Evolutionary conservation across 2,113 vertebrate genomes (phyloP).

Genomic region (Pangasianodon hypophthalmus): DNA sequence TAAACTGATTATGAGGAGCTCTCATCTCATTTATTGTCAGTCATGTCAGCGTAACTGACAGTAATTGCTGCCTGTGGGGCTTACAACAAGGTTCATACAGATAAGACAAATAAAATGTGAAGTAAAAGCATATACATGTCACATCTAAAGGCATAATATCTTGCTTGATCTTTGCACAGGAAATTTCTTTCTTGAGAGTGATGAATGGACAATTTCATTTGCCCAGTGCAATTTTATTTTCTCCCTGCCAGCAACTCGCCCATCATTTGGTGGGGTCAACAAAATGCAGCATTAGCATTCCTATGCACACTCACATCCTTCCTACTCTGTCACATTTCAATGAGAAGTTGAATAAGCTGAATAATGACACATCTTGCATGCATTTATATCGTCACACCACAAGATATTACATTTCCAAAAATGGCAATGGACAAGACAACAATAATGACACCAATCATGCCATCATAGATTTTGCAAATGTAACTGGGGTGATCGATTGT

Average conservation of each 20-base stretch:
- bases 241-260: background rate
- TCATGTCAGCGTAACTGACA: background rate
- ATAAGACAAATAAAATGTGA: background rate
- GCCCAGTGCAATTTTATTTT: background rate
- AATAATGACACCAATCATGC: background rate
- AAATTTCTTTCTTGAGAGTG: background rate
- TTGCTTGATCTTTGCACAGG: background rate
- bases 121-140: background rate
- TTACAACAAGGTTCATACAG: background rate
- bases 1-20: background rate
- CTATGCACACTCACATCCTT: background rate
- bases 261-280: background rate
- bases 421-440: background rate
- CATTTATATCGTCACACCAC: background rate
- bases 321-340: background rate
- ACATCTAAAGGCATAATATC: background rate
- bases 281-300: conserved; percentile 7
- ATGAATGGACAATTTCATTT: background rate
- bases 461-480: background rate
- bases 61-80: background rate
- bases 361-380: background rate
- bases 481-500: background rate
- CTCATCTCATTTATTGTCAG: background rate
- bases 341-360: background rate
- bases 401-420: background rate